phyloP scores from a whole-genome alignment of 2,797 vertebrate genomes.

The Heteromormyrus szaboi region DNA sequence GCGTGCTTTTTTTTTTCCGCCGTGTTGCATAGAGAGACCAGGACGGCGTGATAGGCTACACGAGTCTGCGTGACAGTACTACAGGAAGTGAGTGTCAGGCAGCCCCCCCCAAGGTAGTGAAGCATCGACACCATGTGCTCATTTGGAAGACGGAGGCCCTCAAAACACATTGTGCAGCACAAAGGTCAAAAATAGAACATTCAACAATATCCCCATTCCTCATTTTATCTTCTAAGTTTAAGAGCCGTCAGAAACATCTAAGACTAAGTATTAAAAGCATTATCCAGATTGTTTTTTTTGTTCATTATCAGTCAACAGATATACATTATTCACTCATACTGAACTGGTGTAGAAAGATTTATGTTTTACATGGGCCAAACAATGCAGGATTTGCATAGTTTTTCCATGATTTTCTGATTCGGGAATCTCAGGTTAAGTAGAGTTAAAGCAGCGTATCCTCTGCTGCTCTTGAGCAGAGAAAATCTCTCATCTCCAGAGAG shows the following conservation, averaged over 20 bases:
- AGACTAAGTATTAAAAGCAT: neutral
- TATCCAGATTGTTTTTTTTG: neutral
- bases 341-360: neutral
- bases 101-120: neutral
- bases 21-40: neutral
- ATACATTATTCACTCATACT: neutral
- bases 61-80: neutral
- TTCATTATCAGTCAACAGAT: neutral
- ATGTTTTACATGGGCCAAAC: neutral
- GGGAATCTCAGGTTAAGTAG: constrained; percentile 29
- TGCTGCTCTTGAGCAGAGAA: neutral
- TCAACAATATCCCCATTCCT: neutral
- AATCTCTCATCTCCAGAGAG: constrained; percentile 5
- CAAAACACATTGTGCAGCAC: neutral
- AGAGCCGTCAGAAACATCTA: neutral
- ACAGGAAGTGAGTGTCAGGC: neutral
- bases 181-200: neutral
- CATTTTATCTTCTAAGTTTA: neutral
- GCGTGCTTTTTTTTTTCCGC: neutral
- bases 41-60: neutral
- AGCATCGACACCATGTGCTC: neutral
- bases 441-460: constrained; percentile 24
- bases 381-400: constrained; percentile 16
- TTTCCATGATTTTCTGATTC: constrained; percentile 16
- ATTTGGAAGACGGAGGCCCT: neutral